Base-by-base conservation (phyloP, 2,797 vertebrate genomes). In the Takifugu ocellatus region DNA sequence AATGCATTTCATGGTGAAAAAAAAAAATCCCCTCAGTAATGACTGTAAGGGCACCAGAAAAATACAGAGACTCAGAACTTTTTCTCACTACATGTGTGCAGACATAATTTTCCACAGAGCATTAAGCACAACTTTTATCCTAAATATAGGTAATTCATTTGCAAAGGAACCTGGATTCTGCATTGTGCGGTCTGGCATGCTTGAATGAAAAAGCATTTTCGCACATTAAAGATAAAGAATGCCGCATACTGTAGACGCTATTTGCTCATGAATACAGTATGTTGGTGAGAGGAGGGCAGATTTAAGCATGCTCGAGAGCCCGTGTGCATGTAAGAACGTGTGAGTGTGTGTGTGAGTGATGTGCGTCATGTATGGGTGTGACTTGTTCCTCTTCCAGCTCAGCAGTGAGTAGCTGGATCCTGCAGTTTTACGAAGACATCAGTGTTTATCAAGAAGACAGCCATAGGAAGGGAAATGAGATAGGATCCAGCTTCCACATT, bases 121-220 rank as follows among this genome's bases (percentile, higher is more conserved):
- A 68, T 68, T 66, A 69, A 66, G 43, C 69, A 70, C 64, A 60
- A 65, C 14, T 55, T 72, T 57, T 68, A 63, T 49, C 52, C 63
- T 49, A 71, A 52, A 59, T 57, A 39, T 54, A 68, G 60, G 61
- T 72, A 66, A 82, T 57, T 59, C 77, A 83, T 84, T 73, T 63
- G 68, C n/a, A 74, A 58, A 78, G 39, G 71, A 66, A 66, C 61
- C 54, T 64, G 50, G 74, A 73, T 74, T 64, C 77, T 91, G 90
- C 90, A 91, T 91, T 91, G 78, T 90, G 84, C 81, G 84, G 86
- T 88, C 87, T 90, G 87, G 89, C 91, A 91, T 91, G 90, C 82
- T 77, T 73, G 87, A 90, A 89, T 89, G 85, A 83, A 82, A 39
- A 82, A 83, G 82, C 84, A 87, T 86, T 85, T 85, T 82, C 12